These are phyloP conservation scores for Mayetiola destructor DNA, from an alignment of 2,888 invertebrate genomes.

Conservation along the genomic window DNA sequence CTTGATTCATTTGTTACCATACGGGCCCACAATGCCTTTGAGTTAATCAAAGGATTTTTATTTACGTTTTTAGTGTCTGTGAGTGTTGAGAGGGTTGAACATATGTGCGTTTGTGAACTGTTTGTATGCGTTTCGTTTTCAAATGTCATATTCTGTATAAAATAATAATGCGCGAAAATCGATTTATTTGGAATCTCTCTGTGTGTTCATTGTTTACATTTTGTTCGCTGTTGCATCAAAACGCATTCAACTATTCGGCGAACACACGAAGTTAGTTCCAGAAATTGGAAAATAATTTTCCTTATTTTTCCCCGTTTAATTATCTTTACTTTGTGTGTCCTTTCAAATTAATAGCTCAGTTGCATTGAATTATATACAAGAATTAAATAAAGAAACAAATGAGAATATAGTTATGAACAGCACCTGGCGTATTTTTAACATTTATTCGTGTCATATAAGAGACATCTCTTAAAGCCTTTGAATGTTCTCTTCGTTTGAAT, in stretches of 20 bases:
- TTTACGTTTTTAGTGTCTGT: too few relatives aligned
- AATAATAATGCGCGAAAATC: background rate
- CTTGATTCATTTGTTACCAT: background rate
- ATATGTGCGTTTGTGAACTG: background rate
- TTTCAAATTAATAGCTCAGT: background rate
- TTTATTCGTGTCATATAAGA: background rate
- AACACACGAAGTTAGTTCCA: background rate
- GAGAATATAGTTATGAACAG: background rate
- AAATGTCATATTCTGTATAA: background rate
- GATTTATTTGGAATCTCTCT: background rate
- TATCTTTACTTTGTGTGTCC: background rate
- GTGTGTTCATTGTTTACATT: slow-evolving; percentile 8
- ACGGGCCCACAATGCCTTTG: background rate
- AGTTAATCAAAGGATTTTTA: too few relatives aligned
- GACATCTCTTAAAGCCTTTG: background rate
- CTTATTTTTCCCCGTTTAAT: background rate
- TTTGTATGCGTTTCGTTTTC: too few relatives aligned
- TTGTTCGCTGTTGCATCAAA: too few relatives aligned
- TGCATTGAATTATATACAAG: background rate
- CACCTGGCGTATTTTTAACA: too few relatives aligned
- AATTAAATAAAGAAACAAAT: background rate
- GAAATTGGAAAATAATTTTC: background rate
- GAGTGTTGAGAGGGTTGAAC: too few relatives aligned
- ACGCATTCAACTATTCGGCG: too few relatives aligned
- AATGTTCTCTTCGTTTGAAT: background rate